Conservation (phyloP, 2,797 vertebrate species). For the Alfaro cultratus region DNA sequence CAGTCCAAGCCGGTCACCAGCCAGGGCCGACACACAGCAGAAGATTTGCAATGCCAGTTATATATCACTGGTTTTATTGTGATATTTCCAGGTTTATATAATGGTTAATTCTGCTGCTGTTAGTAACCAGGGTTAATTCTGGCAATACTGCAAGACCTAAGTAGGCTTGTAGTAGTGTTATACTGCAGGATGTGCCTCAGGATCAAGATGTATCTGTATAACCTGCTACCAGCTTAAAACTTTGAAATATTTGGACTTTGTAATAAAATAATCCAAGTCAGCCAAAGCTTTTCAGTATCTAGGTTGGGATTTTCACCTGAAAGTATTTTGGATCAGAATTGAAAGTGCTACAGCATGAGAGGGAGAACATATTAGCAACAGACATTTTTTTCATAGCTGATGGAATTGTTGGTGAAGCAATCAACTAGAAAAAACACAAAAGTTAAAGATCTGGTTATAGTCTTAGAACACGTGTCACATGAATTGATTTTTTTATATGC, state of each 20-base stretch:
- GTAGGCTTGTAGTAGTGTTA: not conserved
- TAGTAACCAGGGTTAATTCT: not conserved
- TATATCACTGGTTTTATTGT: not conserved
- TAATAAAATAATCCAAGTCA: not conserved
- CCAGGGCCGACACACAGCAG: not conserved
- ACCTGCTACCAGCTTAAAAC: not conserved
- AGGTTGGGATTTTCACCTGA: not conserved
- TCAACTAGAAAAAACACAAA: not conserved
- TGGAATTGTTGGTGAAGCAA: not conserved
- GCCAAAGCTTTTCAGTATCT: not conserved
- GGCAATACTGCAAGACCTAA: not conserved
- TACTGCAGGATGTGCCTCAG: not conserved
- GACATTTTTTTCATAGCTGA: not conserved
- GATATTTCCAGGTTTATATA: not conserved
- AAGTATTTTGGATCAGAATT: not conserved
- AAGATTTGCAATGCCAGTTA: not conserved
- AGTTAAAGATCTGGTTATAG: not conserved
- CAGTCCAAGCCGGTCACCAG: not conserved
- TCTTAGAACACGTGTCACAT: not conserved
- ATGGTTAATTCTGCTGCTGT: conserved; percentile 1
- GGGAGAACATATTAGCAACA: not conserved
- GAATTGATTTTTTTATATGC: no score
- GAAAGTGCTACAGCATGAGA: not conserved
- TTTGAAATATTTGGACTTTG: not conserved
- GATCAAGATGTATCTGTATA: not conserved